Conservation (phyloP, 1,140 invertebrate genomes). For the Alviniconcha marisindica region DNA sequence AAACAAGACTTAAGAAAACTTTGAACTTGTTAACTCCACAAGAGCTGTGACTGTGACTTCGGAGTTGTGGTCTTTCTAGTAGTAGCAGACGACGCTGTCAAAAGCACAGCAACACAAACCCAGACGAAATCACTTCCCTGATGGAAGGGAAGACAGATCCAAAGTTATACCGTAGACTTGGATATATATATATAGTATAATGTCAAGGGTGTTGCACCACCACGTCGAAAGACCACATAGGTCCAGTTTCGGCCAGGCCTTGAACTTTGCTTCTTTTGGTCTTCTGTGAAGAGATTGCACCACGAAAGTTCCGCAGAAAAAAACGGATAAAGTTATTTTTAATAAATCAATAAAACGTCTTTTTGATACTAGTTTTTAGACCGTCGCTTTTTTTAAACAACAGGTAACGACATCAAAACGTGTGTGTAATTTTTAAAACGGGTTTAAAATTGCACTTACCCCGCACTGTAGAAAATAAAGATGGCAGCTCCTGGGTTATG, state of each 20-base stretch:
- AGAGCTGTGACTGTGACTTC: background rate
- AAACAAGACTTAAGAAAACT: no score
- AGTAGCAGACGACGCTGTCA: background rate
- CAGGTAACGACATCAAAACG: no score
- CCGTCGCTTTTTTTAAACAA: no score
- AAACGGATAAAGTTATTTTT: background rate
- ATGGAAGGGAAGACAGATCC: background rate
- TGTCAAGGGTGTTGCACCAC: background rate
- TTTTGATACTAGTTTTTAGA: no score
- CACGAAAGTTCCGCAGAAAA: background rate
- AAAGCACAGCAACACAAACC: background rate
- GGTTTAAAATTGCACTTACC: no score
- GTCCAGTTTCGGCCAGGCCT: background rate
- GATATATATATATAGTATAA: background rate
- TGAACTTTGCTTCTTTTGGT: no score
- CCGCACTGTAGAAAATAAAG: background rate
- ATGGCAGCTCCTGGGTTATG: slow-evolving; percentile 6
- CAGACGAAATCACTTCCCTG: background rate
- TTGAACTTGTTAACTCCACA: no score
- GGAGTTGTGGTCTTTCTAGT: background rate
- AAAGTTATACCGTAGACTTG: background rate
- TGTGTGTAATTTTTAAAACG: no score
- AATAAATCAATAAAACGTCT: no score
- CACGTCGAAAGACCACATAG: background rate
- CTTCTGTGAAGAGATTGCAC: no score